These are phyloP conservation scores for Dysdera silvatica DNA, from an alignment of 1,140 invertebrate species.

Conservation along the genomic window DNA sequence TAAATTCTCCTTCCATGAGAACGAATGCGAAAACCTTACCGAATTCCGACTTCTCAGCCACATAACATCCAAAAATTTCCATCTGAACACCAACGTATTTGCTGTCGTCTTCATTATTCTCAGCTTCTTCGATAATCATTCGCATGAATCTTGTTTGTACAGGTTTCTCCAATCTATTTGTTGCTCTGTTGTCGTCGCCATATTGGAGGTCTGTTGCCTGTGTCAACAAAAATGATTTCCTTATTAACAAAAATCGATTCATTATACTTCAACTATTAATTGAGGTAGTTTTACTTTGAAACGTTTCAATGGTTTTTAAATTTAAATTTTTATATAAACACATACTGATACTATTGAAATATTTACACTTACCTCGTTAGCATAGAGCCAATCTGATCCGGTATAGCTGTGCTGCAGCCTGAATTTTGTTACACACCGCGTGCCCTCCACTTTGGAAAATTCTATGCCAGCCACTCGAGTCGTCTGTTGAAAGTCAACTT, in stretches of 20 bases:
- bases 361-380: neutral
- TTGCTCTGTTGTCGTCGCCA: neutral
- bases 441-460: conserved; percentile 8
- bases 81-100: neutral
- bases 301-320: no score
- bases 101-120: neutral
- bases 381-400: conserved; percentile 12
- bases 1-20: no score
- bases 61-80: neutral
- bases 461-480: conserved; percentile 18
- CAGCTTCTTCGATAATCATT: neutral
- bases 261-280: no score
- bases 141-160: neutral
- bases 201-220: neutral
- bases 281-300: no score
- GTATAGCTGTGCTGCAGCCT: conserved; percentile 14
- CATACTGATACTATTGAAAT: no score
- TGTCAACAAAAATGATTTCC: no score
- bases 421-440: conserved; percentile 7
- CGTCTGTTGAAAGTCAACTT: conserved; percentile 22
- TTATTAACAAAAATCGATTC: no score
- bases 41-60: neutral
- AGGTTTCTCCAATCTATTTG: neutral
- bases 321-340: no score
- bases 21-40: no score